phyloP scores from a whole-genome alignment of 2,888 invertebrate genomes.

The Prostheceraeus crozeri region DNA sequence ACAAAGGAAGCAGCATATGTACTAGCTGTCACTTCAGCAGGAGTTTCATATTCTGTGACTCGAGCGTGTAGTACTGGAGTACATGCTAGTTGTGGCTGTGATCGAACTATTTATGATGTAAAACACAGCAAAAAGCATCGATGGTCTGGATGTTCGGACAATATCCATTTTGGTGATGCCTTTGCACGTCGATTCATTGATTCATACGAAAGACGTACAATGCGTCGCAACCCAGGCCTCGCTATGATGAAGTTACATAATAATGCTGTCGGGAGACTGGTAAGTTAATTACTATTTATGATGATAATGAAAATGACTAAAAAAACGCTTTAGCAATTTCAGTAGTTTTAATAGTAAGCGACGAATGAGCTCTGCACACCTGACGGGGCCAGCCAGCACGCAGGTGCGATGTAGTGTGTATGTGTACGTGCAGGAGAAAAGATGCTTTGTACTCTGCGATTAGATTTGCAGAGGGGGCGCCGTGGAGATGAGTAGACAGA shows the following conservation, averaged over 20 bases:
- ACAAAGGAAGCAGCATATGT: conserved; percentile 62
- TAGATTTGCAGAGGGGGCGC: too few relatives aligned
- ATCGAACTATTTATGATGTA: conserved; percentile 63
- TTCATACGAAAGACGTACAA: conserved; percentile 2
- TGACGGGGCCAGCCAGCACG: too few relatives aligned
- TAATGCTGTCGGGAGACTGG: conserved; percentile 92
- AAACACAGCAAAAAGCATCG: conserved; percentile 22
- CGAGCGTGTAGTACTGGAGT: conserved; percentile 84
- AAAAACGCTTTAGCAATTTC: too few relatives aligned
- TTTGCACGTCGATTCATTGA: conserved; percentile 37
- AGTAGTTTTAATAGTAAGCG: too few relatives aligned
- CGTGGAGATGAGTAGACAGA: too few relatives aligned
- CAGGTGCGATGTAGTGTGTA: too few relatives aligned
- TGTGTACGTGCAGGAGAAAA: too few relatives aligned
- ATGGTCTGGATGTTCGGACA: conserved; percentile 97
- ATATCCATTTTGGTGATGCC: conserved; percentile 54
- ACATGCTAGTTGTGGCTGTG: conserved; percentile 81
- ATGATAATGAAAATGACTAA: too few relatives aligned
- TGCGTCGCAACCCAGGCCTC: conserved; percentile 59
- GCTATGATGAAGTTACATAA: conserved; percentile 87
- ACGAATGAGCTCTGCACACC: too few relatives aligned
- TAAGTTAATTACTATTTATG: too few relatives aligned
- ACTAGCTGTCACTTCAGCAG: conserved; percentile 61
- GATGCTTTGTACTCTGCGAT: too few relatives aligned
- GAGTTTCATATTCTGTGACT: conserved; percentile 78